These are phyloP conservation scores for Petaurus breviceps DNA, from an alignment of 2,113 vertebrate genomes.

Conservation along the genomic window DNA sequence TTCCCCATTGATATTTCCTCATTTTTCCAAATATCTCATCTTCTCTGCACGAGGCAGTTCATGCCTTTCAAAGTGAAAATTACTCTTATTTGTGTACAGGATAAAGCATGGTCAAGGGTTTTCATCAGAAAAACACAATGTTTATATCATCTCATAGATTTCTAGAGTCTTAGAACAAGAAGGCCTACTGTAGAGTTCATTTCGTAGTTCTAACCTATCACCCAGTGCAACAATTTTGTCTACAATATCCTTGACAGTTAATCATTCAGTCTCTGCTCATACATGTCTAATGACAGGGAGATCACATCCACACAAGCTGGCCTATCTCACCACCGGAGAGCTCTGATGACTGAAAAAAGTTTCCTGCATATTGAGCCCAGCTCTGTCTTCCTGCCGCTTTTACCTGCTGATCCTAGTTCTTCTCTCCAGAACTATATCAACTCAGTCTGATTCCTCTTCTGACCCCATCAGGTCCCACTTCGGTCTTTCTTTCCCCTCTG, in stretches of 20 bases:
- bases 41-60: neutral
- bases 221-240: neutral
- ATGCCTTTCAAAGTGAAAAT: neutral
- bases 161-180: neutral
- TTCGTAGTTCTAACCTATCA: neutral
- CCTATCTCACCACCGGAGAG: neutral
- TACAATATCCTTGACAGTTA: neutral
- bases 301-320: neutral
- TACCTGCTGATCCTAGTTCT: neutral
- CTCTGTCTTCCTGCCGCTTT: neutral
- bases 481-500: no score
- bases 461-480: neutral
- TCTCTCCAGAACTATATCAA: neutral
- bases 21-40: neutral
- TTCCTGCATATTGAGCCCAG: constrained; percentile 2
- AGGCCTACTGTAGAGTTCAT: neutral
- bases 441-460: neutral
- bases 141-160: neutral
- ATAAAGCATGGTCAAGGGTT: neutral
- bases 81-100: neutral
- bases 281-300: neutral
- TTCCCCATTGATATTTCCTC: neutral
- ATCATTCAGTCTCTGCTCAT: neutral
- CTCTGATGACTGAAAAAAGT: neutral
- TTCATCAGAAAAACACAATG: neutral